These are phyloP conservation scores for Chionis minor DNA, from an alignment of 2,113 vertebrate species.

Conservation along the genomic window DNA sequence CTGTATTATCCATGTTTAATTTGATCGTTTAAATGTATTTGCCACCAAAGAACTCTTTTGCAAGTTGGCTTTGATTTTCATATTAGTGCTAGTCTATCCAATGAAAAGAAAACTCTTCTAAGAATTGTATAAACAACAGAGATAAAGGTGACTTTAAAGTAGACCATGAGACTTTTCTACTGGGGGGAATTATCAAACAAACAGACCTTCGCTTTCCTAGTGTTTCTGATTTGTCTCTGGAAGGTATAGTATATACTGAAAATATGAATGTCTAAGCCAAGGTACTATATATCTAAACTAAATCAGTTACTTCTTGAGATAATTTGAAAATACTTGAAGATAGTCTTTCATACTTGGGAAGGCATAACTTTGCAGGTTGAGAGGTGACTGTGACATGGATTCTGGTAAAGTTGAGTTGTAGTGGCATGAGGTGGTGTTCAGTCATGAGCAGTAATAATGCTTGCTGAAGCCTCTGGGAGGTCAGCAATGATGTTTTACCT, in stretches of 20 bases:
- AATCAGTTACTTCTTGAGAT: background rate
- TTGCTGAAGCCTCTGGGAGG: background rate
- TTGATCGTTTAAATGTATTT: background rate
- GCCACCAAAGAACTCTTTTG: background rate
- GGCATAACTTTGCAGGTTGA: background rate
- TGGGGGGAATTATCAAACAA: background rate
- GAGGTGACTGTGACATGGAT: fast-evolving
- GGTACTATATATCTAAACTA: background rate
- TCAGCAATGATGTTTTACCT: background rate
- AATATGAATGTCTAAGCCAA: background rate
- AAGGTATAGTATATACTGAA: background rate
- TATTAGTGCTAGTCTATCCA: background rate
- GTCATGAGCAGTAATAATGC: background rate
- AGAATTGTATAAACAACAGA: background rate
- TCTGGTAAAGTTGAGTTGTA: background rate
- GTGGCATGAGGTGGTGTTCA: background rate
- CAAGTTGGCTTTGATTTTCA: background rate
- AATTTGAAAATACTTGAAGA: background rate
- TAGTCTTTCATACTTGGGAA: background rate
- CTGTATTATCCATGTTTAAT: background rate
- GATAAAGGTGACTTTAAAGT: background rate
- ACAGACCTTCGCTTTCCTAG: background rate
- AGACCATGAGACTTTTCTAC: background rate
- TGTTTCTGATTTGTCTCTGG: background rate
- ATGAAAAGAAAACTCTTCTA: background rate